A percentile compares a stretch with the other conserved stretches of the same genome.
phyloP scores from a whole-genome alignment of 35 echinoderm and acorn worm genomes.

The Heliocidaris tuberculata region DNA sequence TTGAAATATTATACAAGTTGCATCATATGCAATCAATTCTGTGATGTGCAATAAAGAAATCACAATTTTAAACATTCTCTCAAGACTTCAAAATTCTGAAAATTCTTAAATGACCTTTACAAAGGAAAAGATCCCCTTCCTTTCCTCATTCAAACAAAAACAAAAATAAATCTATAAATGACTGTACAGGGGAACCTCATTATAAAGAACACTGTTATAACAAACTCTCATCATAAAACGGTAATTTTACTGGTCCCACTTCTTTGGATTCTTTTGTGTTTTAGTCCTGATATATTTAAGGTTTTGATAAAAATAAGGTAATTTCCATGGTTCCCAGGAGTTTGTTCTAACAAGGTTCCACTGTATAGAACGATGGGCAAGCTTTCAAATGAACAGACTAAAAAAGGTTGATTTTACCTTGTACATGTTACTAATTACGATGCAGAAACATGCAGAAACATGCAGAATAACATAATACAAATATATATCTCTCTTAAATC shows the following conservation, averaged over 20 bases:
- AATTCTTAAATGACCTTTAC: neutral
- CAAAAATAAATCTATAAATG: no score
- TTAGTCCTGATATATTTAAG: neutral
- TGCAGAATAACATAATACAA: neutral
- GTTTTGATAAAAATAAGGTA: neutral
- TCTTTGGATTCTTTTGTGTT: neutral
- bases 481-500: neutral
- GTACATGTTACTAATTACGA: neutral
- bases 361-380: neutral
- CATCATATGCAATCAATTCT: no score
- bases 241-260: no score
- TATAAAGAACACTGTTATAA: no score
- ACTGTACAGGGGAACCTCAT: no score
- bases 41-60: no score
- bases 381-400: neutral
- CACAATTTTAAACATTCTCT: no score
- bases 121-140: neutral
- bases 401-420: no score
- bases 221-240: no score
- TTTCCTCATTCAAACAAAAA: neutral
- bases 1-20: no score
- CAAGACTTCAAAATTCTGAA: no score
- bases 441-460: neutral
- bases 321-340: neutral
- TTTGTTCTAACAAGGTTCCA: neutral